Base-by-base conservation (phyloP, 2,113 vertebrate genomes). In the Callaeas wilsoni region DNA sequence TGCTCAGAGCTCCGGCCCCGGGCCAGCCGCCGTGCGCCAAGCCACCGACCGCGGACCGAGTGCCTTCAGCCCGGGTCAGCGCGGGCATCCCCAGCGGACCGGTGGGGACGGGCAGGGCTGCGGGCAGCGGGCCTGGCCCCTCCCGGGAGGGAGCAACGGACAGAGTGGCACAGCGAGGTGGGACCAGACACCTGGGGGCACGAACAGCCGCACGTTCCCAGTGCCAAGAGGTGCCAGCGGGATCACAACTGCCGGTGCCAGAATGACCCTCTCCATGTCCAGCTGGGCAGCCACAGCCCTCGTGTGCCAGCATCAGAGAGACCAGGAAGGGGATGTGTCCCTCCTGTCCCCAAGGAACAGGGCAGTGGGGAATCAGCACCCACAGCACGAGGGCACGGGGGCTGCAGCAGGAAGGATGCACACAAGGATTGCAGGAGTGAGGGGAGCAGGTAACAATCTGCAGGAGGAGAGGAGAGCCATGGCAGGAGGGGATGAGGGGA, bases 381-480 rank as follows among this genome's bases (percentile, higher is more conserved):
- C 55, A 5, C 0, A 1, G 39, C 7, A 3, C 2, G 2, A 18
- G n/a, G 21, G 33, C 42, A 22, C 1, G 0, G 22, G 30, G 63
- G 23, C 70, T 14, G 65, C 59, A 56, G 55, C 8, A 8, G 42
- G 15, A 56, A 63, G 55, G 10, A 7, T 0, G 0, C 63, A 14
- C 7, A 2, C 12, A 13, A 20, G 70, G 46, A 20, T 1, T 32
- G 53, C 35, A 13, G 59, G 35, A 56, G 14, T 1, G 5, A 75
- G 22, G 19, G 46, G 18, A 26, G 27, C 19, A 6, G n/a, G 55
- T 23, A 5, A 27, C 32, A 20, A 13, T 10, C 21, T 25, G 4
- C 32, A 42, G 50, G 37, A 52, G 32, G 37, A 30, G 18, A 50
- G 29, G 35, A 42, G 7, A 16, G 17, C 20, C 13, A 7, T 4